Evolutionary conservation across 1,140 invertebrate genomes (phyloP).

Genomic region (Eufriesea mexicana): DNA sequence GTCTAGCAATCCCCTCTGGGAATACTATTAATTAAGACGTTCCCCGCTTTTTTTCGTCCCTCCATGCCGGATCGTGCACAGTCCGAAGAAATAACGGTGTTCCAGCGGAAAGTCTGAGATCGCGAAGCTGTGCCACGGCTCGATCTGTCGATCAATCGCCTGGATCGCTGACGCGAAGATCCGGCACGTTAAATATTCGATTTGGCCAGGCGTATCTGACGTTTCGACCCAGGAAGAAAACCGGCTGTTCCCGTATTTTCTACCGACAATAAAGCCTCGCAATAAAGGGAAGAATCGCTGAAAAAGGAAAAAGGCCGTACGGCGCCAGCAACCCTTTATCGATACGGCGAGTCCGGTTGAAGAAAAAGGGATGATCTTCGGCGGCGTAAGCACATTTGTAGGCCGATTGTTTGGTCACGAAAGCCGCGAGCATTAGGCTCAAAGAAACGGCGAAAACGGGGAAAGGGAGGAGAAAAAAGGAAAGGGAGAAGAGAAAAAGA

Average conservation of each 20-base stretch:
- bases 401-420: background rate
- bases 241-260: background rate
- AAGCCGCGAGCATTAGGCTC: background rate
- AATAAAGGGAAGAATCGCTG: background rate
- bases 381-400: background rate
- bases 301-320: background rate
- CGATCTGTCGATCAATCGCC: background rate
- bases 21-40: conserved; percentile 27
- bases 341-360: background rate
- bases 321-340: background rate
- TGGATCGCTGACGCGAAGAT: background rate
- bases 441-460: background rate
- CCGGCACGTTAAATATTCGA: conserved; percentile 6
- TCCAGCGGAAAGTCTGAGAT: background rate
- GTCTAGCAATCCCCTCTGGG: background rate
- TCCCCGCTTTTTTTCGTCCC: background rate
- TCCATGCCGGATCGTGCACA: no score
- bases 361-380: background rate
- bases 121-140: no score
- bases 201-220: background rate
- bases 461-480: background rate
- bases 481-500: no score
- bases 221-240: background rate
- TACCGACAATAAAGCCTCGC: background rate
- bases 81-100: background rate